A percentile compares a stretch with the other conserved stretches of the same genome.
phyloP scores from a whole-genome alignment of 2,888 invertebrate genomes.

The Lithodes maja region DNA sequence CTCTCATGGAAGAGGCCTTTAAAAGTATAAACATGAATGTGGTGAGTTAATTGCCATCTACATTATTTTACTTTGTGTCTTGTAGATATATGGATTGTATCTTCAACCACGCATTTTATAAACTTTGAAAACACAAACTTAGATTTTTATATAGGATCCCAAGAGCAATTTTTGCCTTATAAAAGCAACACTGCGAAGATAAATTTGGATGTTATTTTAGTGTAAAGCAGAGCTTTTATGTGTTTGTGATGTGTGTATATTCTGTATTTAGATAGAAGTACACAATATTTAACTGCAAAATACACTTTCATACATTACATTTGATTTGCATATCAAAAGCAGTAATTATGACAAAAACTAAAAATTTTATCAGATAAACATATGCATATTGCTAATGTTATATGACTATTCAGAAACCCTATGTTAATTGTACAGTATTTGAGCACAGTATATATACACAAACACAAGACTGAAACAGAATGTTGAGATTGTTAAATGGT shows the following conservation, averaged over 20 bases:
- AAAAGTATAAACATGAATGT: too few species aligned
- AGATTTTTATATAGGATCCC: background rate
- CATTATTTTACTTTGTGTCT: background rate
- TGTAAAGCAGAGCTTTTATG: background rate
- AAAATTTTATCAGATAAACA: too few species aligned
- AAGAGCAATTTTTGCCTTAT: background rate
- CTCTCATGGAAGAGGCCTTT: too few species aligned
- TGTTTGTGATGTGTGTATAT: background rate
- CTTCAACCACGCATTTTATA: background rate
- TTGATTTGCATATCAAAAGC: too few species aligned
- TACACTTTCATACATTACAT: too few species aligned
- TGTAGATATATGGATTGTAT: background rate
- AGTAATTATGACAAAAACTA: too few species aligned
- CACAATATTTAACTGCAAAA: too few species aligned
- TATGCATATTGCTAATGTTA: too few species aligned
- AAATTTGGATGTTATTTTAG: background rate
- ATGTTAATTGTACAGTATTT: constrained; percentile 37
- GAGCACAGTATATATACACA: background rate
- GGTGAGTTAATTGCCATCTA: too few species aligned
- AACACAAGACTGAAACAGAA: background rate
- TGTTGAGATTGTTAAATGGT: background rate
- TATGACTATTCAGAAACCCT: background rate
- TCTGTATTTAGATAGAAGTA: background rate
- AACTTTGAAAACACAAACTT: background rate
- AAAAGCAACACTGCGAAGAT: background rate